Percentiles rank a stretch among this genome's conserved stretches.
phyloP scores from a whole-genome alignment of 2,888 invertebrate genomes.

The Choristoneura rosaceana region DNA sequence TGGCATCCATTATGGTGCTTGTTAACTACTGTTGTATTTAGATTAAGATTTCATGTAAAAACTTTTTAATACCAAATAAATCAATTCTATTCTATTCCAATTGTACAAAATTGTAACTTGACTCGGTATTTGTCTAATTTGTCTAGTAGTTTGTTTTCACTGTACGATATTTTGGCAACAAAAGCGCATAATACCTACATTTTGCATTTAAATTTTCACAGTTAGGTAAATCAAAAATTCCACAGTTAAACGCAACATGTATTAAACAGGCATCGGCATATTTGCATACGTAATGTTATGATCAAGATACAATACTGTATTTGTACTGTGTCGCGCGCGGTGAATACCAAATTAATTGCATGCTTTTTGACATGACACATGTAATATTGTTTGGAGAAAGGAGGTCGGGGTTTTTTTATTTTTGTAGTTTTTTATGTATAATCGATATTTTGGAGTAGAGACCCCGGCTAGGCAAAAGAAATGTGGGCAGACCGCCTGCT shows the following conservation, averaged over 20 bases:
- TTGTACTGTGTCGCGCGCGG: constrained; percentile 56
- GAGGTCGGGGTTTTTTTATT: constrained; percentile 1
- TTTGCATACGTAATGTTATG: constrained; percentile 67
- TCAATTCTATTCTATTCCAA: no score
- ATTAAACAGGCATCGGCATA: constrained; percentile 60
- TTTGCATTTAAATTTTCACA: neutral
- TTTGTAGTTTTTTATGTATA: no score
- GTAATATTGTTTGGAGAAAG: constrained; percentile 42
- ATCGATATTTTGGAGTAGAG: no score
- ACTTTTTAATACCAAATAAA: no score
- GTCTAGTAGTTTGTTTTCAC: no score
- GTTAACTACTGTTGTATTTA: no score
- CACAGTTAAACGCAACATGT: constrained; percentile 47
- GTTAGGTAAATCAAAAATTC: constrained; percentile 46
- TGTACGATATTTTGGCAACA: neutral
- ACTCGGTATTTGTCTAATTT: no score
- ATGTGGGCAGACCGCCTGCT: no score
- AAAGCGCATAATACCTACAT: neutral
- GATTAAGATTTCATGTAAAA: no score
- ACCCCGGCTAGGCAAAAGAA: no score
- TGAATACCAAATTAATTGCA: constrained; percentile 59
- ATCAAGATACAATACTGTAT: constrained; percentile 70
- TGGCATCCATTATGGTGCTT: no score
- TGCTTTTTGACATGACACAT: constrained; percentile 51
- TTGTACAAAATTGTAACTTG: no score